Evolutionary conservation across 2,797 vertebrate genomes (phyloP).

Genomic region (Propithecus deckenii): DNA sequence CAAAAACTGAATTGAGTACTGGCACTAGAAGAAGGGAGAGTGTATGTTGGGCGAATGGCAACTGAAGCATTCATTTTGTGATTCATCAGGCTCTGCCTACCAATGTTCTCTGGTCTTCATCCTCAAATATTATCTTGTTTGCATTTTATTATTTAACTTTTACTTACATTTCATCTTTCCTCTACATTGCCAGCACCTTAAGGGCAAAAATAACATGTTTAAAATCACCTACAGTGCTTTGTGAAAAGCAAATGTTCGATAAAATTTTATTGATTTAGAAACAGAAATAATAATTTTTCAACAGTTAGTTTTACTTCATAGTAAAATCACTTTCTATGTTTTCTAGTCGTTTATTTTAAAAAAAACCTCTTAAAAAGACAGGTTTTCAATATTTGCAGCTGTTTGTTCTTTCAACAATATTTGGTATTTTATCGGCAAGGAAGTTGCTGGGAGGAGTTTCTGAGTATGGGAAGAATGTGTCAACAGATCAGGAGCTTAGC

Average conservation of each 20-base stretch:
- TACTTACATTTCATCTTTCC: background rate
- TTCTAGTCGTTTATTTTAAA: background rate
- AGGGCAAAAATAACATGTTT: background rate
- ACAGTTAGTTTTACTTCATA: background rate
- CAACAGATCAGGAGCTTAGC: background rate
- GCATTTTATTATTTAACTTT: background rate
- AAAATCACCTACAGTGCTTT: background rate
- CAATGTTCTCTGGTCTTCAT: background rate
- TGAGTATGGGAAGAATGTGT: background rate
- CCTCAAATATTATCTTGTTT: background rate
- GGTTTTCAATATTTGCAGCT: background rate
- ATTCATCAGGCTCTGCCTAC: background rate
- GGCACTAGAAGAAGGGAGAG: background rate
- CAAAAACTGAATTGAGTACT: background rate
- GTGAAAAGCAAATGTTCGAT: background rate
- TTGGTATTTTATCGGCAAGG: conserved; percentile 8
- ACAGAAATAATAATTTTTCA: background rate
- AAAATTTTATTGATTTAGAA: background rate
- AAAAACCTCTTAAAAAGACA: conserved; percentile 32
- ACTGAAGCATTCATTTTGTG: background rate
- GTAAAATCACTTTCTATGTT: background rate
- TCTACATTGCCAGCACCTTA: background rate
- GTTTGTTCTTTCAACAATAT: conserved; percentile 7
- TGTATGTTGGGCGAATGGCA: background rate
- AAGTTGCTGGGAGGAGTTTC: background rate